phyloP scores from a whole-genome alignment of 2,888 invertebrate genomes.

The Phrixothrix hirtus region DNA sequence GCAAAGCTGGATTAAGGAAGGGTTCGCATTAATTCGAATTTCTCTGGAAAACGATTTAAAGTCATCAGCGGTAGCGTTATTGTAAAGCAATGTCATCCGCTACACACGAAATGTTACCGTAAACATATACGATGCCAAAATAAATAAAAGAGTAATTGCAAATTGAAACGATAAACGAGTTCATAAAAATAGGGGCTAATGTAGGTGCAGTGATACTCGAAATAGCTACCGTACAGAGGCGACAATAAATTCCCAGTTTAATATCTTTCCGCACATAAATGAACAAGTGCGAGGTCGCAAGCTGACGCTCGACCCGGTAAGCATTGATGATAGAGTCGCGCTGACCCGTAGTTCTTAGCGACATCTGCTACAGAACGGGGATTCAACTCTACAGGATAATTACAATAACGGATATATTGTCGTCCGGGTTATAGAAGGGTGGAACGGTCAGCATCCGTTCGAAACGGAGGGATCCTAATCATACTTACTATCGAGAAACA shows the following conservation, averaged over 20 bases:
- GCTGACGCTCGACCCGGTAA: slow-evolving; percentile 51
- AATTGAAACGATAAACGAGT: slow-evolving; percentile 40
- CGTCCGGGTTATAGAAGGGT: slow-evolving; percentile 18
- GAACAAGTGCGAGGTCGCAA: slow-evolving; percentile 52
- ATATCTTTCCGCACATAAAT: slow-evolving; percentile 55
- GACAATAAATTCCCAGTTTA: slow-evolving; percentile 56
- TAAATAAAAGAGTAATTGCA: slow-evolving; percentile 44
- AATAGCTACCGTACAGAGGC: slow-evolving; percentile 32
- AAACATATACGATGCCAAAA: slow-evolving; percentile 30
- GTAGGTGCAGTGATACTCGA: slow-evolving; percentile 38
- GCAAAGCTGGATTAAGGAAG: slow-evolving; percentile 33
- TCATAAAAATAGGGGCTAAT: slow-evolving; percentile 39
- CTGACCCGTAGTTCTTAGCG: slow-evolving; percentile 48
- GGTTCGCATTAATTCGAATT: slow-evolving; percentile 33
- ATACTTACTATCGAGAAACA: slow-evolving; percentile 40
- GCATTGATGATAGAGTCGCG: slow-evolving; percentile 50
- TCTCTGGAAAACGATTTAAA: slow-evolving; percentile 30
- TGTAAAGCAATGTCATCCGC: slow-evolving; percentile 14
- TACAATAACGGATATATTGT: slow-evolving; percentile 43
- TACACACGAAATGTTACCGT: slow-evolving; percentile 13
- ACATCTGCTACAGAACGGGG: slow-evolving; percentile 48
- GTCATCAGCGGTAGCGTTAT: slow-evolving; percentile 17
- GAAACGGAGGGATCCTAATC: slow-evolving; percentile 28
- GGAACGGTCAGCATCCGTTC: slow-evolving; percentile 18
- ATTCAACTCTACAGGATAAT: slow-evolving; percentile 53